phyloP scores from a whole-genome alignment of 2,797 vertebrate genomes.

The Chelmon rostratus region DNA sequence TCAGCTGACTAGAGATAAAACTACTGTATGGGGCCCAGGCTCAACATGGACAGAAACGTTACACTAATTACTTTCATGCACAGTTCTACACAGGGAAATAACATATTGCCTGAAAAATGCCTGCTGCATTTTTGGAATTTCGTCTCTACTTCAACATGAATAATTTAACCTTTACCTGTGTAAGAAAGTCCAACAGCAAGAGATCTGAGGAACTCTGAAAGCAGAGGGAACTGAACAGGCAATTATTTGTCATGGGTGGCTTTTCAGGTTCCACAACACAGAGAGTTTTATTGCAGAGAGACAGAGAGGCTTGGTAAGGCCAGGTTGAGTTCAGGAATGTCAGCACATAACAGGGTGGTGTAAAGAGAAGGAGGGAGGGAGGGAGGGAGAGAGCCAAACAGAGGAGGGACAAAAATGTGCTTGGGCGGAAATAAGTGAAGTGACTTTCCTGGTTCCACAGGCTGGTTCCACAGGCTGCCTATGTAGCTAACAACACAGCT shows the following conservation, averaged over 20 bases:
- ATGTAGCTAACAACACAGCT: conserved; percentile 49
- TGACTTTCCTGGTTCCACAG: conserved; percentile 47
- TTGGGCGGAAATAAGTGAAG: conserved; percentile 50
- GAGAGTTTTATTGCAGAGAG: conserved; percentile 20
- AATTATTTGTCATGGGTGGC: conserved; percentile 49
- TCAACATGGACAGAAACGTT: conserved; percentile 23
- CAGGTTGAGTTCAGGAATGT: conserved; percentile 77
- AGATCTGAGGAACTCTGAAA: conserved; percentile 5
- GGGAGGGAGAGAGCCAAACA: conserved; percentile 46
- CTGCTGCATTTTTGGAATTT: background rate
- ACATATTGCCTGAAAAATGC: background rate
- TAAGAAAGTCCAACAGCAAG: background rate
- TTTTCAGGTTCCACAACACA: conserved; percentile 74
- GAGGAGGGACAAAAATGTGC: conserved; percentile 71
- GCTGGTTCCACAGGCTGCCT: conserved; percentile 54
- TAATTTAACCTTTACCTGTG: background rate
- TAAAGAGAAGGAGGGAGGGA: conserved; percentile 52
- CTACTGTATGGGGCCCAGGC: conserved; percentile 16
- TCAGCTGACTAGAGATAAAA: conserved; percentile 75
- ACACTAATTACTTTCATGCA: background rate
- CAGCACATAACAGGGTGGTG: conserved; percentile 60
- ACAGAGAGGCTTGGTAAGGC: conserved; percentile 47
- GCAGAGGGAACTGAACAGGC: conserved; percentile 15
- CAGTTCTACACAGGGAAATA: conserved; percentile 15
- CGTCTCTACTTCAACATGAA: background rate